Evolutionary conservation across 1,140 invertebrate species (phyloP).

Genomic region (Schlechtendalia chinensis): DNA sequence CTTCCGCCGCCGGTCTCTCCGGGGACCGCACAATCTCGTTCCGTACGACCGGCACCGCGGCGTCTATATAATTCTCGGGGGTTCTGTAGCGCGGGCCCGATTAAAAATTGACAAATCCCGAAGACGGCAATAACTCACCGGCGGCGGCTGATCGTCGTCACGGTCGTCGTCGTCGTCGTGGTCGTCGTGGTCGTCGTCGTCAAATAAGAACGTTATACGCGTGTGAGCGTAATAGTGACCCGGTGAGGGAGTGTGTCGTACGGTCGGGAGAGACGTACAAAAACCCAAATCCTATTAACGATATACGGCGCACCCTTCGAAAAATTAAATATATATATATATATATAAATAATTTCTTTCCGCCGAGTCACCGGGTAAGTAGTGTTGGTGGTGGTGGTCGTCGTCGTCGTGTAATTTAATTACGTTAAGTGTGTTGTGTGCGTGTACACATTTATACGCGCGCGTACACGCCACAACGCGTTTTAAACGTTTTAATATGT

Average conservation of each 20-base stretch:
- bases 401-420: constrained; percentile 37
- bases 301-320: not conserved
- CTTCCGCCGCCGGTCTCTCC: not conserved
- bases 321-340: not conserved
- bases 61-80: not conserved
- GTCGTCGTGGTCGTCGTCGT: no score
- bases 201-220: no score
- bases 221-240: no score
- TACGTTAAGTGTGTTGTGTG: constrained; percentile 37
- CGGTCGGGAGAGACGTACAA: no score
- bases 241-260: no score
- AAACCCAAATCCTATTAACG: constrained; percentile 49
- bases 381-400: no score
- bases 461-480: constrained; percentile 28
- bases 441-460: not conserved
- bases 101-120: constrained; percentile 50
- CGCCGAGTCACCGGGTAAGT: not conserved
- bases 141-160: not conserved
- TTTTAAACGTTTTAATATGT: constrained; percentile 48
- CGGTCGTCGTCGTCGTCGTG: constrained; percentile 13
- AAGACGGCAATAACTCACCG: constrained; percentile 49
- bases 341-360: constrained; percentile 2
- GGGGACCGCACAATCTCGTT: constrained; percentile 43
- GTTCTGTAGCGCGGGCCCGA: not conserved
- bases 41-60: not conserved